Conservation (phyloP, 1,140 invertebrate genomes). For the Rhyacophila brunnea region DNA sequence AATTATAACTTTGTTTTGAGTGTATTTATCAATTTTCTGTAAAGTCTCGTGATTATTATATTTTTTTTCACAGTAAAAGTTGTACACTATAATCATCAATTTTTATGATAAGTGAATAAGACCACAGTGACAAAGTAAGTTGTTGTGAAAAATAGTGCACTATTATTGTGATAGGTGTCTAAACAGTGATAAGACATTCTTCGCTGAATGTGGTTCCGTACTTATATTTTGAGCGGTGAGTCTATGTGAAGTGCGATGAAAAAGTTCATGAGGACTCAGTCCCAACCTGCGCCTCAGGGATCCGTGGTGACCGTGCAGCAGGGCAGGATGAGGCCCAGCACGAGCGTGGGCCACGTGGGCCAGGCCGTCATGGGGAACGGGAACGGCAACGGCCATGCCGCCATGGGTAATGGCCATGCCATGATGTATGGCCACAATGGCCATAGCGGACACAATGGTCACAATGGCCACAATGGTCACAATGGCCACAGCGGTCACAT, state of each 20-base stretch:
- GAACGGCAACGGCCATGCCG: neutral
- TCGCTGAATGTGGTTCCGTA: too few species aligned
- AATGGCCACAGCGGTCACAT: conserved; percentile 4
- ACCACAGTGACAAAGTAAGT: too few species aligned
- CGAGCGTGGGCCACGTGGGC: conserved; percentile 9
- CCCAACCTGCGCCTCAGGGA: conserved; percentile 20
- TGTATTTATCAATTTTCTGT: too few species aligned
- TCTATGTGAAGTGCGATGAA: conserved; percentile 23
- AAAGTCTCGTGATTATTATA: too few species aligned
- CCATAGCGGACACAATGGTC: conserved; percentile 14
- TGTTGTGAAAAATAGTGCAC: too few species aligned
- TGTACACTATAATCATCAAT: too few species aligned
- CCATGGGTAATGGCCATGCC: conserved; percentile 5
- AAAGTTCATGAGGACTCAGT: conserved; percentile 30
- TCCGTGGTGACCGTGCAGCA: neutral
- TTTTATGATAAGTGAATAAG: too few species aligned
- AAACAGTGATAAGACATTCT: too few species aligned
- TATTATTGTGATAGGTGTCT: too few species aligned
- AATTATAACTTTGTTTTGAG: too few species aligned
- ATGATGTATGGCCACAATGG: conserved; percentile 6
- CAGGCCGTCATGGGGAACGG: conserved; percentile 12
- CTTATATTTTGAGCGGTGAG: too few species aligned
- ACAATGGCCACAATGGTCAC: conserved; percentile 12
- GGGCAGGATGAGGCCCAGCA: conserved; percentile 21
- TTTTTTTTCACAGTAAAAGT: too few species aligned